Percentiles rank a stretch among this genome's conserved stretches.
These are phyloP conservation scores for Catalaphyllia jardinei DNA, from an alignment of 64 coral and sea anemone species.

Conservation along the genomic window DNA sequence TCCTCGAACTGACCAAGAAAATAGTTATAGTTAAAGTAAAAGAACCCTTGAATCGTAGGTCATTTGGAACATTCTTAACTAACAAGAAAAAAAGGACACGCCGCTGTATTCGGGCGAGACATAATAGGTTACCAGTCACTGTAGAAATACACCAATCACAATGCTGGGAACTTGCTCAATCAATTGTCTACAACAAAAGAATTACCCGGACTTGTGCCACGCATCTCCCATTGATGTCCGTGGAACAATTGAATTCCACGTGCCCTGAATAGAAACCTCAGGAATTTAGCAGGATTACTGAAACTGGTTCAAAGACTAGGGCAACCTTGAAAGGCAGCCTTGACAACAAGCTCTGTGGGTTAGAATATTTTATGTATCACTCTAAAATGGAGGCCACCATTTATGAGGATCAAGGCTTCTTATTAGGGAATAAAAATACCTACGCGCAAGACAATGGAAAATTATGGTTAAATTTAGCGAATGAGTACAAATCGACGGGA, in stretches of 20 bases:
- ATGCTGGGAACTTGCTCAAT: background rate
- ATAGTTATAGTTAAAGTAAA: too few species aligned
- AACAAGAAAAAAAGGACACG: background rate
- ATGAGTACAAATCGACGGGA: conserved; percentile 57
- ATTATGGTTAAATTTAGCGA: conserved; percentile 53
- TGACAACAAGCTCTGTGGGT: background rate
- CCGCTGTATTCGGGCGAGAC: conserved; percentile 17
- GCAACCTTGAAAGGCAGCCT: background rate
- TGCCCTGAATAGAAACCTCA: conserved; percentile 23
- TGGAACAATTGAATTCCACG: conserved; percentile 40
- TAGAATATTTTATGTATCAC: background rate
- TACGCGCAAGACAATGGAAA: conserved; percentile 53
- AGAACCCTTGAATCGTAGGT: background rate
- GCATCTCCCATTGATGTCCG: conserved; percentile 24
- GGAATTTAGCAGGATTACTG: background rate
- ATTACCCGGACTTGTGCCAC: conserved; percentile 43
- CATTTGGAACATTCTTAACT: background rate
- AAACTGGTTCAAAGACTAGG: background rate
- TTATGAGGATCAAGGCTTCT: conserved; percentile 78
- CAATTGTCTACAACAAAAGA: conserved; percentile 28
- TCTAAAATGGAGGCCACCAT: conserved; percentile 63
- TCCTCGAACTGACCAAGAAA: too few species aligned
- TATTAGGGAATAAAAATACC: conserved; percentile 67
- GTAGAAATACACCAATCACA: conserved; percentile 6
- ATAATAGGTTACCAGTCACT: conserved; percentile 29